Percentiles rank a stretch among this genome's conserved stretches.
Conservation (phyloP, 1,140 invertebrate species). For the Colletes latitarsis region DNA sequence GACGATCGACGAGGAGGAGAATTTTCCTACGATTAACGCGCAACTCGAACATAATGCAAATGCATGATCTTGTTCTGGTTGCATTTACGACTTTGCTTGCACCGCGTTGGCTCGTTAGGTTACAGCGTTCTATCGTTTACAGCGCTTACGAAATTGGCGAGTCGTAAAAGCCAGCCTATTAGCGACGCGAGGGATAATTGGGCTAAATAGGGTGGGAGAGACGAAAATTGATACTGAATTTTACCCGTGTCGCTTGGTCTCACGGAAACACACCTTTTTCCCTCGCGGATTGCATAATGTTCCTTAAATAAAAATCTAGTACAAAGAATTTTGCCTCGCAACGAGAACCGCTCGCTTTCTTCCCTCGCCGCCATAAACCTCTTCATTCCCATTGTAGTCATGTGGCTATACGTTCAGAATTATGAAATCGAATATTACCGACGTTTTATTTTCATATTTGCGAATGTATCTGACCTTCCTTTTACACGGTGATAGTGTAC, state of each 20-base stretch:
- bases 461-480: too few species aligned
- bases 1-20: not conserved
- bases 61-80: slow-evolving; percentile 22
- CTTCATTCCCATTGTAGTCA: not conserved
- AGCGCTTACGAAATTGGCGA: slow-evolving; percentile 59
- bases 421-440: too few species aligned
- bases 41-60: slow-evolving; percentile 13
- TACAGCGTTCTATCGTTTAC: slow-evolving; percentile 26
- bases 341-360: not conserved
- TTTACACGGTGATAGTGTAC: too few species aligned
- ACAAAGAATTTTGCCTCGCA: not conserved
- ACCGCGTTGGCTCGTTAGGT: slow-evolving; percentile 26
- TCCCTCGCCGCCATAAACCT: slow-evolving; percentile 1
- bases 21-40: not conserved
- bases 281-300: slow-evolving; percentile 7
- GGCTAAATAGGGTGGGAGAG: slow-evolving; percentile 41
- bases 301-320: not conserved
- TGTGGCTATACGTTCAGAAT: too few species aligned
- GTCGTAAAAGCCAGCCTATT: slow-evolving; percentile 54
- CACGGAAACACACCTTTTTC: slow-evolving; percentile 1
- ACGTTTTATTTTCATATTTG: too few species aligned
- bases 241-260: slow-evolving; percentile 1
- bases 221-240: slow-evolving; percentile 39
- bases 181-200: slow-evolving; percentile 56
- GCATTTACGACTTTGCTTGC: slow-evolving; percentile 32